A percentile compares a stretch with the other conserved stretches of the same genome.
phyloP scores from a whole-genome alignment of 2,888 invertebrate genomes.

The Melinaea marsaeus region DNA sequence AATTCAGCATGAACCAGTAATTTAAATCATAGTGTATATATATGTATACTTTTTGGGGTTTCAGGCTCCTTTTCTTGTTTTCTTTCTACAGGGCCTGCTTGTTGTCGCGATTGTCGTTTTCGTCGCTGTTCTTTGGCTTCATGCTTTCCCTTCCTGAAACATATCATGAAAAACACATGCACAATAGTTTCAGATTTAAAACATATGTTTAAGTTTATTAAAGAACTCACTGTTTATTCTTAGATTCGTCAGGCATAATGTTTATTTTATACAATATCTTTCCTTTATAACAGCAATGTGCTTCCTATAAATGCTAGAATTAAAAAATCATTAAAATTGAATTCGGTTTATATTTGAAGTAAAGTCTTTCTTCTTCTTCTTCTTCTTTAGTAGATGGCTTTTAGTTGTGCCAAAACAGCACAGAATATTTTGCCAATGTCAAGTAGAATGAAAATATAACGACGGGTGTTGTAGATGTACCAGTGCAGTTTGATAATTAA shows the following conservation, averaged over 20 bases:
- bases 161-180: neutral
- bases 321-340: too few relatives aligned
- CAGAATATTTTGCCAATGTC: too few relatives aligned
- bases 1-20: neutral
- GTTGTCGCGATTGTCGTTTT: constrained; percentile 48
- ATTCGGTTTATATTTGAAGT: too few relatives aligned
- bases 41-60: constrained; percentile 26
- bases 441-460: too few relatives aligned
- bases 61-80: constrained; percentile 32
- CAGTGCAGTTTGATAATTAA: too few relatives aligned
- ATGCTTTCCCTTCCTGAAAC: constrained; percentile 53
- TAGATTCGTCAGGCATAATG: constrained; percentile 56
- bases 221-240: constrained; percentile 51
- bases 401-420: too few relatives aligned
- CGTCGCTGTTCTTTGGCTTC: constrained; percentile 65
- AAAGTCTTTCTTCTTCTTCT: too few relatives aligned
- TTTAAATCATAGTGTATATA: neutral
- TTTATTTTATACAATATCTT: neutral
- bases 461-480: too few relatives aligned
- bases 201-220: too few relatives aligned
- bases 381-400: too few relatives aligned
- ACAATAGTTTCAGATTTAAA: neutral
- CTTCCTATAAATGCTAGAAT: too few relatives aligned
- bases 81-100: constrained; percentile 38
- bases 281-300: too few relatives aligned